Conservation (phyloP, 2,888 invertebrate species). For the Nemotelus nigrinus region DNA sequence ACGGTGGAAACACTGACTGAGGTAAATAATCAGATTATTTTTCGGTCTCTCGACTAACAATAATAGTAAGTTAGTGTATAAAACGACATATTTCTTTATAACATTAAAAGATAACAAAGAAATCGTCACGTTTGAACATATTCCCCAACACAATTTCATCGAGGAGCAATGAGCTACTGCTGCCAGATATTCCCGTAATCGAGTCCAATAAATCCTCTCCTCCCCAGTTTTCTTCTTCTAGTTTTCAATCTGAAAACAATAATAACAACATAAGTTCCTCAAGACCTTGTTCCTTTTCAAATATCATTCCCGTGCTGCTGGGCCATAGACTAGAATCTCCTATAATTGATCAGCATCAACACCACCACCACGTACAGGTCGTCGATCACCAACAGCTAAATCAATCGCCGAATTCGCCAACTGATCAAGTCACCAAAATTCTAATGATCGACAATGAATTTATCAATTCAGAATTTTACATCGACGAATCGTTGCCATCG, state of each 20-base stretch:
- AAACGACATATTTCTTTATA: conserved; percentile 29
- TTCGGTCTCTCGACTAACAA: neutral
- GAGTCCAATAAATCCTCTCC: conserved; percentile 46
- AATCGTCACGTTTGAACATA: conserved; percentile 62
- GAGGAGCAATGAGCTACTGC: conserved; percentile 46
- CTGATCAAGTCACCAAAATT: conserved; percentile 42
- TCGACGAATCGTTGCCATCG: conserved; percentile 88
- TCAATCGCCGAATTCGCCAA: conserved; percentile 15
- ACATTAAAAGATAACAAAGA: conserved; percentile 60
- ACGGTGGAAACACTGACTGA: conserved; percentile 63
- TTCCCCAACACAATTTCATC: conserved; percentile 46
- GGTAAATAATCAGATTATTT: conserved; percentile 51
- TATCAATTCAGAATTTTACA: conserved; percentile 84
- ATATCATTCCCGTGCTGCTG: conserved; percentile 37
- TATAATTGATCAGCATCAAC: neutral
- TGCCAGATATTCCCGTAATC: conserved; percentile 54
- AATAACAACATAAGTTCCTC: conserved; percentile 40
- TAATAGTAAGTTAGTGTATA: conserved; percentile 29
- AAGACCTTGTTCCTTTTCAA: conserved; percentile 40
- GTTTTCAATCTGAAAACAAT: too few relatives aligned
- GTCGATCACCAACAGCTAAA: conserved; percentile 8
- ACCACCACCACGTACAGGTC: neutral
- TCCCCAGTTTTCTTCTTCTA: neutral
- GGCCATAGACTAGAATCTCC: conserved; percentile 44
- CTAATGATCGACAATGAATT: conserved; percentile 68